Base-by-base conservation (phyloP, 2,113 vertebrate species). In the Natator depressus region DNA sequence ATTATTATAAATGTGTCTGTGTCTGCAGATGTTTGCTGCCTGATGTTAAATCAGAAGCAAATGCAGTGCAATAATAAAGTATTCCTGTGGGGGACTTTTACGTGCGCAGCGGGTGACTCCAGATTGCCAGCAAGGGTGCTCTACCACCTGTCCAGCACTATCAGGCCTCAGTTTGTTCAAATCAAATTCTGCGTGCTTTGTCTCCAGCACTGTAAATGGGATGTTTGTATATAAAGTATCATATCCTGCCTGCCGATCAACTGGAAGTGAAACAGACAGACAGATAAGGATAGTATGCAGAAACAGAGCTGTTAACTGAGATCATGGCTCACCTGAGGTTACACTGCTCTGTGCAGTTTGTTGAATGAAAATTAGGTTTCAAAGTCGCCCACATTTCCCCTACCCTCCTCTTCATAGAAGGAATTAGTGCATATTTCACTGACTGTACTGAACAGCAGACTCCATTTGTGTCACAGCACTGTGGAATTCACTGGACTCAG, bases 21-120 rank as follows among this genome's bases (percentile, higher is more conserved):
- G 78, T 59, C 92, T 89, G 85, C 85, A 88, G 72, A 87, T 84
- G 53, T 84, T 55, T 47, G 24, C n/a, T 95, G 81, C 53, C 79
- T 91, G 83, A 79, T 94, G 85, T 79, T 92, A 55, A 92, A 94
- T 91, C 79, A 92, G 91, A 72, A 31, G 20, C 16, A 80, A 91
- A 90, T 19, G 38, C 16, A 86, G 14, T 84, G 11, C 20, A 80
- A 46, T 53, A 50, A 88, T 72, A 86, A 95, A 95, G 91, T 17
- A 88, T 62, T 83, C 42, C 25, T 4, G 0, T 10, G 27, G 51
- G 95, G 62, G 46, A 86, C 20, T 35, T 87, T 78, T 53, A 46
- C 53, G 78, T 81, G 25, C 0, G 0, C 87, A 93, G 85, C 38
- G 82, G 93, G 78, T 50, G 72, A 65, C 7, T 6, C 24, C 24